These are phyloP conservation scores for Zosterops lateralis DNA, from an alignment of 2,113 vertebrate species.

Conservation along the genomic window DNA sequence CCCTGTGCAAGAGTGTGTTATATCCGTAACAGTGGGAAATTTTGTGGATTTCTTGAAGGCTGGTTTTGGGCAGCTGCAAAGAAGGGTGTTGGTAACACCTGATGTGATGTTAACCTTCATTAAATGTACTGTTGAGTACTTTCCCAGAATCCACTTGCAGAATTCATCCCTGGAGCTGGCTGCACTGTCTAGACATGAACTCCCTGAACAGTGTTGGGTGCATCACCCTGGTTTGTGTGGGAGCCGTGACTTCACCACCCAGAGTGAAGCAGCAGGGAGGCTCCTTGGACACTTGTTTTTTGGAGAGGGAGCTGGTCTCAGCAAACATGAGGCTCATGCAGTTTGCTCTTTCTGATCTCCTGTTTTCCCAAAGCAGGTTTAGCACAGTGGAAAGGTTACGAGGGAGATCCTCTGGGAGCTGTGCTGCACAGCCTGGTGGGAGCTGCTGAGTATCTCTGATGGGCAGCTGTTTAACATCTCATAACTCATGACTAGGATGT, in stretches of 20 bases:
- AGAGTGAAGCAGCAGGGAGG: fast-evolving
- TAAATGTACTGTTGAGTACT: neutral
- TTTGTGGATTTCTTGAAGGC: neutral
- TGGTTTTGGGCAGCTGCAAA: neutral
- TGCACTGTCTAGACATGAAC: fast-evolving
- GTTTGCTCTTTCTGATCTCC: neutral
- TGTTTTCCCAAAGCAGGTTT: neutral
- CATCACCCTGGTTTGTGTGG: neutral
- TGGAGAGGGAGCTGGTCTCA: neutral
- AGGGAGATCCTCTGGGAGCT: neutral
- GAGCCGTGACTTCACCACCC: fast-evolving
- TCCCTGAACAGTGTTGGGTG: fast-evolving
- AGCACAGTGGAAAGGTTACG: neutral
- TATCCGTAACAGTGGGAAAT: neutral
- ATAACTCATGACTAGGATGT: neutral
- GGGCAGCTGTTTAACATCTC: neutral
- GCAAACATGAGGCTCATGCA: neutral
- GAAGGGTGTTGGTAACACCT: neutral
- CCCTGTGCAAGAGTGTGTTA: neutral
- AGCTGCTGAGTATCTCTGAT: neutral
- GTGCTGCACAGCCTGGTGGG: neutral
- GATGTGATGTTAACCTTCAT: neutral
- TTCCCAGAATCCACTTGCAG: neutral
- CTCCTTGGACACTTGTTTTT: neutral
- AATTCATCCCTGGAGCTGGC: neutral